Percentiles rank a stretch among this genome's conserved stretches.
phyloP scores from a whole-genome alignment of 1,140 invertebrate genomes.

The Drosophila yakuba region DNA sequence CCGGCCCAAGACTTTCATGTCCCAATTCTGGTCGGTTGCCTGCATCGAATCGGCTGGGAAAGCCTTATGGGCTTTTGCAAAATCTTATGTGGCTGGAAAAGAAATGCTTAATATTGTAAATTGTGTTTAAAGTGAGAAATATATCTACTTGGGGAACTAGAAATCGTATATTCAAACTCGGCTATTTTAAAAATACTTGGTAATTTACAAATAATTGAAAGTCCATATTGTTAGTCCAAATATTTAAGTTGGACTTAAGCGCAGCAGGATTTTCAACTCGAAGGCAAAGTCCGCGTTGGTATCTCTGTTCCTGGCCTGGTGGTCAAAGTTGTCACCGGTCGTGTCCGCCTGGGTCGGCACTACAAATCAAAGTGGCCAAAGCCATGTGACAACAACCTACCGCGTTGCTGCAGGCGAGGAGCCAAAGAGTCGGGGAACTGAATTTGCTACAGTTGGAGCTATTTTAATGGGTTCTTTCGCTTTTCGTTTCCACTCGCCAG shows the following conservation, averaged over 20 bases:
- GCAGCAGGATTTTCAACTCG: background rate
- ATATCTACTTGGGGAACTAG: background rate
- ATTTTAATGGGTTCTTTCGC: constrained; percentile 83
- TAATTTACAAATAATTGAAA: too few relatives aligned
- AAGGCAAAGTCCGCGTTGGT: background rate
- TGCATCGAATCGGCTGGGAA: constrained; percentile 36
- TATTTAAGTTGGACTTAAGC: too few relatives aligned
- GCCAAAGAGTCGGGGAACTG: constrained; percentile 12
- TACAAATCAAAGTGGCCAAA: constrained; percentile 64
- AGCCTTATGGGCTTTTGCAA: constrained; percentile 24
- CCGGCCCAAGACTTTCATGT: constrained; percentile 6
- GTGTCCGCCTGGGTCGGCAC: constrained; percentile 43
- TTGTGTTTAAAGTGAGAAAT: background rate
- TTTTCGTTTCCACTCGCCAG: constrained; percentile 55
- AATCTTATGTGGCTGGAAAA: background rate
- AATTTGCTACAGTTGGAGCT: constrained; percentile 64
- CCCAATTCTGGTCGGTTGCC: constrained; percentile 25
- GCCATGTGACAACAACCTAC: constrained; percentile 72
- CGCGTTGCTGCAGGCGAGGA: constrained; percentile 33
- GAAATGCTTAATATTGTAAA: background rate
- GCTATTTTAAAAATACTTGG: too few relatives aligned
- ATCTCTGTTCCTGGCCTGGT: constrained; percentile 29
- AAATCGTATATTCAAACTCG: too few relatives aligned
- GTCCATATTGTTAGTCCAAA: too few relatives aligned
- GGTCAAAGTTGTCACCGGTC: constrained; percentile 73